Percentiles rank a stretch among this genome's conserved stretches.
phyloP scores from a whole-genome alignment of 2,797 vertebrate species.

The Morelia viridis region DNA sequence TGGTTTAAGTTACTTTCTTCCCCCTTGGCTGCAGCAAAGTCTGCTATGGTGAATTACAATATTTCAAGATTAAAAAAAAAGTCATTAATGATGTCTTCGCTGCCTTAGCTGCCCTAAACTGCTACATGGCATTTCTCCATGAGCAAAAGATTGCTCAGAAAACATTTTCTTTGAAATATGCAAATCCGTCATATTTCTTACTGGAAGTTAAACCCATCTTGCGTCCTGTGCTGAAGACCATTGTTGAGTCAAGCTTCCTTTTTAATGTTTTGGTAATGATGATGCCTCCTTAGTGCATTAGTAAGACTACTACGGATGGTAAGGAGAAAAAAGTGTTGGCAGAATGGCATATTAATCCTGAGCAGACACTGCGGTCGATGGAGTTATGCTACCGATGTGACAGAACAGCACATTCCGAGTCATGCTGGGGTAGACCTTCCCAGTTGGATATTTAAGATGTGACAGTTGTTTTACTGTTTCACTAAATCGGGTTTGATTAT shows the following conservation, averaged over 20 bases:
- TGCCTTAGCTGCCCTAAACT: background rate
- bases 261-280: background rate
- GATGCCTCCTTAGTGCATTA: background rate
- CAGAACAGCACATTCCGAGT: background rate
- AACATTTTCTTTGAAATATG: background rate
- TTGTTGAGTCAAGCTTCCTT: background rate
- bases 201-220: background rate
- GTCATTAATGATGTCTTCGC: background rate
- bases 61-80: background rate
- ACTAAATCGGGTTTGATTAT: background rate
- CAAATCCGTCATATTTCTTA: background rate
- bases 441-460: background rate
- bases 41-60: background rate
- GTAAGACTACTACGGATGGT: background rate
- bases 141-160: background rate
- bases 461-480: constrained; percentile 2
- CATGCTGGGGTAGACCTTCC: background rate
- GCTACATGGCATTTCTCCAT: background rate
- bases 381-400: background rate
- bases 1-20: background rate
- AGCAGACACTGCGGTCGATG: background rate
- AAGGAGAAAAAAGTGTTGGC: background rate
- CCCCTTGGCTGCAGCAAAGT: background rate
- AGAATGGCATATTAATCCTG: background rate
- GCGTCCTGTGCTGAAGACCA: background rate